Conservation (phyloP, 2,888 invertebrate genomes). For the Drosophila buzzatii region DNA sequence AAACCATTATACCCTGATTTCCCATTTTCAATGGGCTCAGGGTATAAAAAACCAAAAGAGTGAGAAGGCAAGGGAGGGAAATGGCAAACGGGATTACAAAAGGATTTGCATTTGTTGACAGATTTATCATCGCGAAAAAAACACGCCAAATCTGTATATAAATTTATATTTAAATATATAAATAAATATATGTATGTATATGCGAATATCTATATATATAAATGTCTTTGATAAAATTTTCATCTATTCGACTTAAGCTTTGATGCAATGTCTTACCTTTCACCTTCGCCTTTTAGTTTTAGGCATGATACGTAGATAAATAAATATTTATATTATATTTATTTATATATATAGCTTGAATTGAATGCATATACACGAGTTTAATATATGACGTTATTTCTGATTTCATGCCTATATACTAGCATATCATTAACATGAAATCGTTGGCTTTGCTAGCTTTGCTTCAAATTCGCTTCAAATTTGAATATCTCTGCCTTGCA, state of each 20-base stretch:
- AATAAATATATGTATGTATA: neutral
- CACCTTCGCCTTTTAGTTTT: neutral
- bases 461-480: no score
- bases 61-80: neutral
- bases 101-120: constrained; percentile 1
- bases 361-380: no score
- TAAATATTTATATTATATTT: no score
- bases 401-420: neutral
- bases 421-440: no score
- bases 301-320: no score
- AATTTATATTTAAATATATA: constrained; percentile 1
- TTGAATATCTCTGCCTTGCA: neutral
- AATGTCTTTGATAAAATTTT: neutral
- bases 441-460: no score
- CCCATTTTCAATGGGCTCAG: no score
- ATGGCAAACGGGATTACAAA: neutral
- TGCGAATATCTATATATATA: neutral
- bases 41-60: no score
- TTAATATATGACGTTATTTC: neutral
- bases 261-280: neutral
- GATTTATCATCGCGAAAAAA: neutral
- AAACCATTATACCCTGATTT: no score
- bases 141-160: neutral
- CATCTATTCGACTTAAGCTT: neutral
- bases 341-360: neutral